Evolutionary conservation across 2,113 vertebrate genomes (phyloP).

Genomic region (Saccopteryx leptura): DNA sequence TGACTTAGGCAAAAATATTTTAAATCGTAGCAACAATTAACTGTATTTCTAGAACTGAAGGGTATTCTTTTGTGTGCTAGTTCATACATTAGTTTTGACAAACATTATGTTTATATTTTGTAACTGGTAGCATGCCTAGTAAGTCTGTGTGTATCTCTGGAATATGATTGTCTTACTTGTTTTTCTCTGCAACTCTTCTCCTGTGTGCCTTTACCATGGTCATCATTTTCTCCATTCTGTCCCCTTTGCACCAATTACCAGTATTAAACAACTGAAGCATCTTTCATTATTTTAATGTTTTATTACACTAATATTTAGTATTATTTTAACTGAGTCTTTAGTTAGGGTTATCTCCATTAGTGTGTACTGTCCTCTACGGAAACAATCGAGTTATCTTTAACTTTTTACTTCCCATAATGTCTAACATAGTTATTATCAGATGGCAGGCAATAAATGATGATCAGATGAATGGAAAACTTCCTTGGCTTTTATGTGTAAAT

Average conservation of each 20-base stretch:
- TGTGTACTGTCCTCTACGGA: background rate
- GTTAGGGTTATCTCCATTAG: background rate
- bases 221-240: background rate
- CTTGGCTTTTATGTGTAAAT: slow-evolving; percentile 20
- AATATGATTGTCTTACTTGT: background rate
- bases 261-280: background rate
- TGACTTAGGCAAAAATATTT: slow-evolving; percentile 53
- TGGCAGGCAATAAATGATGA: background rate
- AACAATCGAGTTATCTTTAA: background rate
- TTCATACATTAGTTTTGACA: background rate
- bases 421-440: background rate
- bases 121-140: background rate
- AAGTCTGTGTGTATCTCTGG: too few relatives aligned
- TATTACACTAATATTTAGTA: slow-evolving; percentile 47
- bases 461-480: slow-evolving; percentile 8
- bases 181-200: background rate
- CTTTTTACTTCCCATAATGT: background rate
- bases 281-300: slow-evolving; percentile 34
- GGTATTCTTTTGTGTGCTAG: background rate
- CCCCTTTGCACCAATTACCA: background rate
- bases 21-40: background rate
- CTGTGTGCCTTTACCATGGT: background rate
- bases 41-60: background rate
- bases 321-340: slow-evolving; percentile 27
- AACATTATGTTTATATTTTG: background rate